Percentiles rank a stretch among this genome's conserved stretches.
Conservation (phyloP, 2,888 invertebrate species). For the Eilema caniola region DNA sequence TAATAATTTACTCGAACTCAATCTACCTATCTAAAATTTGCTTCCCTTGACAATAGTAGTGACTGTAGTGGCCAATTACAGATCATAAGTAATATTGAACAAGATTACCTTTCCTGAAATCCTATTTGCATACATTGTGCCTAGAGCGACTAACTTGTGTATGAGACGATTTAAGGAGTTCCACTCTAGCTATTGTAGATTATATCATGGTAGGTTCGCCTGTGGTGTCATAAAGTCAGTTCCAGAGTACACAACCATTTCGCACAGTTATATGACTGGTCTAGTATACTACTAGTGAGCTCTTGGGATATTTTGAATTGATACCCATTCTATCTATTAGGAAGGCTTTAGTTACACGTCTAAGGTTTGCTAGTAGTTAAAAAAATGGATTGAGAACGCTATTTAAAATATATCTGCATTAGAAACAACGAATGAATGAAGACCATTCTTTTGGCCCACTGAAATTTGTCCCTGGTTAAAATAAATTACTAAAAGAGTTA, state of each 20-base stretch:
- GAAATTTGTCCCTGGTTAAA: too few species aligned
- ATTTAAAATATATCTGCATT: too few species aligned
- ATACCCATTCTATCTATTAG: not conserved
- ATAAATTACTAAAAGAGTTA: not conserved
- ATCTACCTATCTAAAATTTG: not conserved
- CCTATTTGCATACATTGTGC: not conserved
- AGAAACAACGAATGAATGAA: too few species aligned
- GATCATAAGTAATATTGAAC: not conserved
- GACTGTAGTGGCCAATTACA: not conserved
- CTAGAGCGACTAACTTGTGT: not conserved
- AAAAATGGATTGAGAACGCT: too few species aligned
- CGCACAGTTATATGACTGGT: not conserved
- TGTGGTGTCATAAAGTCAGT: not conserved
- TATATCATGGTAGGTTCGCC: not conserved
- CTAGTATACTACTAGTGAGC: not conserved
- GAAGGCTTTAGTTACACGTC: not conserved
- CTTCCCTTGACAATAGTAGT: not conserved
- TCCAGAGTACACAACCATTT: not conserved
- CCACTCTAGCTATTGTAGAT: not conserved
- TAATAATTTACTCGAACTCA: not conserved
- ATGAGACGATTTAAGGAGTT: not conserved
- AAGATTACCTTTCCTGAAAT: not conserved
- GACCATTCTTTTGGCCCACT: too few species aligned
- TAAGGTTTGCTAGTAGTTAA: not conserved
- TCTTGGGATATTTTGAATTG: slow-evolving; percentile 1